Conservation (phyloP, 2,888 invertebrate species). For the Platerodrilus igneus region DNA sequence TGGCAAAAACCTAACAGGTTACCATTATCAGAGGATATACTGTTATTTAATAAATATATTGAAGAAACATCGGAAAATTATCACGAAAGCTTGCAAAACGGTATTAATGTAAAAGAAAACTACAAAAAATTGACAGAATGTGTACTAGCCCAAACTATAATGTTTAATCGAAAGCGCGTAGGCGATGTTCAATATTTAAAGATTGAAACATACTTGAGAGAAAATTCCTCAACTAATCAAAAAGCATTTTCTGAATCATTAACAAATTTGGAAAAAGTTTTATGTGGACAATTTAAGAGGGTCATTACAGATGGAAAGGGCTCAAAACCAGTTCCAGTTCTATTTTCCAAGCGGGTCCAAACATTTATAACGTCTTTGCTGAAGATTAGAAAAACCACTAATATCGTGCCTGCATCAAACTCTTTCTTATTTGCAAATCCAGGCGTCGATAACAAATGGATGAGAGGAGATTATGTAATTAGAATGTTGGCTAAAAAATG, state of each 20-base stretch:
- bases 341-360: constrained; percentile 23
- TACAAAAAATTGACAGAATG: constrained; percentile 28
- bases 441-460: constrained; percentile 16
- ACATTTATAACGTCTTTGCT: constrained; percentile 15
- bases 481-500: constrained; percentile 9
- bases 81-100: constrained; percentile 13
- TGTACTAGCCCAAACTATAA: constrained; percentile 1
- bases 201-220: constrained; percentile 6
- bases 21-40: constrained; percentile 15
- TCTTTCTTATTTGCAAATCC: constrained; percentile 19
- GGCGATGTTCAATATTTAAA: constrained; percentile 11
- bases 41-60: constrained; percentile 16
- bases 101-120: constrained; percentile 6
- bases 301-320: constrained; percentile 26
- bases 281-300: constrained; percentile 23
- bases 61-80: constrained; percentile 15
- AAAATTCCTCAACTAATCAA: constrained; percentile 3
- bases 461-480: constrained; percentile 11
- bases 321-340: constrained; percentile 24
- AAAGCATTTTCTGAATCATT: constrained; percentile 19
- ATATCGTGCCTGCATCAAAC: constrained; percentile 7
- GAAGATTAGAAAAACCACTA: constrained; percentile 8
- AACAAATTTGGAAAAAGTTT: constrained; percentile 16
- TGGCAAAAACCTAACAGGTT: constrained; percentile 15
- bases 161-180: constrained; percentile 10